Conservation (phyloP, 2,888 invertebrate genomes). For the Resseliella maxima region DNA sequence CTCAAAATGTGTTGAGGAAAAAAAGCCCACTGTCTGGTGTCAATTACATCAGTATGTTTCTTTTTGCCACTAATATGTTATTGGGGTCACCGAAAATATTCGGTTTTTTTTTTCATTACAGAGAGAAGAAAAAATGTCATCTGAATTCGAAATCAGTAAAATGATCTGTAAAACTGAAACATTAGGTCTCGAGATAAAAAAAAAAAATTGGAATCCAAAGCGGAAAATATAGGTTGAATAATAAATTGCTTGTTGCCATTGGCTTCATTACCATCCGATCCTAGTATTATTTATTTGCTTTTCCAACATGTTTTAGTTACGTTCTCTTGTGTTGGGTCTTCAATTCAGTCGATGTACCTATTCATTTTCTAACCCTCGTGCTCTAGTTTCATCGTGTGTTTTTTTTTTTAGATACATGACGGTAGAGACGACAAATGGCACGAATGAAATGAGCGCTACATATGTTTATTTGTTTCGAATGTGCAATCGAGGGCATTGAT, state of each 20-base stretch:
- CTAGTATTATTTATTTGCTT: conserved; percentile 47
- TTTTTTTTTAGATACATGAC: neutral
- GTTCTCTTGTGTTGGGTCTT: neutral
- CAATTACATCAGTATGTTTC: neutral
- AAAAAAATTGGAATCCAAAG: conserved; percentile 15
- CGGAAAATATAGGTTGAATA: conserved; percentile 53
- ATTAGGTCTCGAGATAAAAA: neutral
- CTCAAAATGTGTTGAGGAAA: neutral
- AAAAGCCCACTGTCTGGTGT: conserved; percentile 25
- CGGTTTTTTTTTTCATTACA: neutral
- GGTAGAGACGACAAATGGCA: conserved; percentile 30
- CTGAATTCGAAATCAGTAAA: neutral
- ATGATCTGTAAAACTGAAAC: neutral
- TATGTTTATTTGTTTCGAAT: conserved; percentile 42
- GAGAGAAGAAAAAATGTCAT: neutral
- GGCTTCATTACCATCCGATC: conserved; percentile 48
- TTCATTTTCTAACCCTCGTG: conserved; percentile 48
- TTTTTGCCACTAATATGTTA: neutral
- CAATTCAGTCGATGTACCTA: neutral
- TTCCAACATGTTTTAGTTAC: neutral
- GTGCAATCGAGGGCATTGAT: conserved; percentile 42
- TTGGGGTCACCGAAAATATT: neutral
- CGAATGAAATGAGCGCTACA: conserved; percentile 28
- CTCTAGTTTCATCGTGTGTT: neutral
- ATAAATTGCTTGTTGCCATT: conserved; percentile 51